Conservation (phyloP, 2,113 vertebrate genomes). For the Oncorhynchus keta region DNA sequence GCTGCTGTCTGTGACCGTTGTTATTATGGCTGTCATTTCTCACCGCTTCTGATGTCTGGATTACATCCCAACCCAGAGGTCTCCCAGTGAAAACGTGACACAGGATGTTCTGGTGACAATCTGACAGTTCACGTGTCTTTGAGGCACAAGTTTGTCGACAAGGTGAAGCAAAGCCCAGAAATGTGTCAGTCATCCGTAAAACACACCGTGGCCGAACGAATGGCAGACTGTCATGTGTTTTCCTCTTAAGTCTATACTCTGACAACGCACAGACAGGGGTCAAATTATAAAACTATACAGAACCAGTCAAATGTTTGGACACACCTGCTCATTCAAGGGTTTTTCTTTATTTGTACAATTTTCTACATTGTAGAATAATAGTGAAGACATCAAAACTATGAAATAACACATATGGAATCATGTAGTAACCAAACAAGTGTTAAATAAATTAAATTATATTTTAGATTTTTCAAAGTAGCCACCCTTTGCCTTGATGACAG, state of each 20-base stretch:
- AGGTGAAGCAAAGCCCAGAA: conserved; percentile 11
- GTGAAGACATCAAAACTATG: no score
- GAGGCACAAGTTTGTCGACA: conserved; percentile 26
- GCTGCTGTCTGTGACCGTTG: neutral
- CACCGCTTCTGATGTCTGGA: conserved; percentile 35
- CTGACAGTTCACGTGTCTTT: conserved; percentile 37
- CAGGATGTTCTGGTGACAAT: conserved; percentile 39
- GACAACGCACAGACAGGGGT: conserved; percentile 40
- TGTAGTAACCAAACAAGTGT: no score
- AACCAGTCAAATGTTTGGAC: neutral
- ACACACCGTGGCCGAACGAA: no score
- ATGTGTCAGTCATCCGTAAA: neutral
- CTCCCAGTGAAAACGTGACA: conserved; percentile 30
- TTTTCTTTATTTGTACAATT: no score
- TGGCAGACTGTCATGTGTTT: no score
- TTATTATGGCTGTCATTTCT: conserved; percentile 32
- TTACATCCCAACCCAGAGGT: conserved; percentile 43
- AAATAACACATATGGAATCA: no score
- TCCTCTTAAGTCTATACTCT: neutral
- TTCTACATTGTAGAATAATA: no score
- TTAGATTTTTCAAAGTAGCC: no score
- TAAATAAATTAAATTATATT: no score
- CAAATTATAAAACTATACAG: conserved; percentile 27
- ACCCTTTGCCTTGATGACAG: no score
- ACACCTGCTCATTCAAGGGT: no score